Base-by-base conservation (phyloP, 2,113 vertebrate genomes). In the Cololabis saira region DNA sequence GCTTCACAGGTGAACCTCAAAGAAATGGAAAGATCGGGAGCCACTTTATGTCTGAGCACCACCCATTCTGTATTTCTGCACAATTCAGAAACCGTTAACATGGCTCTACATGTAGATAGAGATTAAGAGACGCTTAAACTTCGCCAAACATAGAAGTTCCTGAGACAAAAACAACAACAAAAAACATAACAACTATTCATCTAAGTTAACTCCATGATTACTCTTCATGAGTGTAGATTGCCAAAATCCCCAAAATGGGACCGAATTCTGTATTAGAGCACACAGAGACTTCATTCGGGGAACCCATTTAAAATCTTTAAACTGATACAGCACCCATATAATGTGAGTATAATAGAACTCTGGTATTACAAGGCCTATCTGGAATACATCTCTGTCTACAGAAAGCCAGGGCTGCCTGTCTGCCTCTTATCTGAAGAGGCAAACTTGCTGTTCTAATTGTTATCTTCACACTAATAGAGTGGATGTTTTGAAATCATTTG, bases 381-480 rank as follows among this genome's bases (percentile, higher is more conserved):
- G 58, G 27, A 50, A 75, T 51, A 52, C 78, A 87, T 90, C 84
- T 87, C 75, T 67, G 24, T 27, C 65, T 43, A 53, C 43, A 75
- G 67, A 74, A 67, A 83, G 66, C 59, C 75, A 62, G 43, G 53
- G n/a, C 74, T 78, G 80, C 68, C 75, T 84, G 81, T 81, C 71
- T 84, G 69, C 0, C 55, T 79, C 86, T 90, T 91, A 90, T 91
- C 87, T 88, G 83, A 83, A 92, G 85, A 80, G 87, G 84, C 74
- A 81, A 90, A 89, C 88, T 88, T 90, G 86, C 88, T 84, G 79
- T 71, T 89, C 79, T 88, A 85, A 88, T 91, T 91, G 84, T 91
- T 91, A 89, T 90, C 89, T 82, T 88, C 82, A 86, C 86, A 85
- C 86, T 89, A 83, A 89, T 87, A 84, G 82, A 90, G 83, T 86